Conservation (phyloP, 2,888 invertebrate genomes). For the Cryptocephalus primarius region DNA sequence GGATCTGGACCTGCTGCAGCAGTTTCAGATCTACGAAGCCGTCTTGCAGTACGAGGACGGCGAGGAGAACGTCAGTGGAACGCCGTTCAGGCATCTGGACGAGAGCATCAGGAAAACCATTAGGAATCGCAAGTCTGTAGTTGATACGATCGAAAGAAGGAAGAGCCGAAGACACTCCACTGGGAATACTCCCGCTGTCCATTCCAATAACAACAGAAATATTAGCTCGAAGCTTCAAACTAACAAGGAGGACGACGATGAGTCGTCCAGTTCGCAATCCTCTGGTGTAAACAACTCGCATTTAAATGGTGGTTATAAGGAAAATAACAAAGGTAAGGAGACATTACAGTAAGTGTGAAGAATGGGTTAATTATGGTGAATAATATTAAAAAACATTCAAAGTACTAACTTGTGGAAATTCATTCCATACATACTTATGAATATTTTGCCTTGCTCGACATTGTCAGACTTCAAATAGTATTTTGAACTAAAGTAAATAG, state of each 20-base stretch:
- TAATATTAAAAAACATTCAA: too few relatives aligned
- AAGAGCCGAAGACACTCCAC: slow-evolving; percentile 70
- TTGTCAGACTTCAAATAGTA: too few relatives aligned
- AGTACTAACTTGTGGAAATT: too few relatives aligned
- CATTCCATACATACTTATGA: too few relatives aligned
- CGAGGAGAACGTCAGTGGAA: slow-evolving; percentile 47
- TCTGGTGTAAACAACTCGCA: slow-evolving; percentile 43
- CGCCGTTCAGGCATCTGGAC: slow-evolving; percentile 54
- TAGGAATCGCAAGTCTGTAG: slow-evolving; percentile 52
- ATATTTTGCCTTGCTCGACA: too few relatives aligned
- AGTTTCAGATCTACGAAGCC: slow-evolving; percentile 91
- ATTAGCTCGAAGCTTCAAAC: slow-evolving; percentile 18
- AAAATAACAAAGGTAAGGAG: slow-evolving; percentile 41
- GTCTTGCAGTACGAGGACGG: slow-evolving; percentile 84
- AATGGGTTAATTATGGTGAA: too few relatives aligned
- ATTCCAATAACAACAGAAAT: slow-evolving; percentile 22
- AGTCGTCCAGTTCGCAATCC: slow-evolving; percentile 50
- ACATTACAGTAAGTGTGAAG: too few relatives aligned
- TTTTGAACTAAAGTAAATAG: too few relatives aligned
- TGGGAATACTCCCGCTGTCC: slow-evolving; percentile 46
- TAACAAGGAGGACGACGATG: slow-evolving; percentile 39
- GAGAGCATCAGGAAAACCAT: slow-evolving; percentile 63
- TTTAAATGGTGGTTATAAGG: slow-evolving; percentile 46
- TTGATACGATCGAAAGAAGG: slow-evolving; percentile 56
- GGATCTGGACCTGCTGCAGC: slow-evolving; percentile 84